phyloP scores from a whole-genome alignment of 2,113 vertebrate species.

The Odontesthes bonariensis region DNA sequence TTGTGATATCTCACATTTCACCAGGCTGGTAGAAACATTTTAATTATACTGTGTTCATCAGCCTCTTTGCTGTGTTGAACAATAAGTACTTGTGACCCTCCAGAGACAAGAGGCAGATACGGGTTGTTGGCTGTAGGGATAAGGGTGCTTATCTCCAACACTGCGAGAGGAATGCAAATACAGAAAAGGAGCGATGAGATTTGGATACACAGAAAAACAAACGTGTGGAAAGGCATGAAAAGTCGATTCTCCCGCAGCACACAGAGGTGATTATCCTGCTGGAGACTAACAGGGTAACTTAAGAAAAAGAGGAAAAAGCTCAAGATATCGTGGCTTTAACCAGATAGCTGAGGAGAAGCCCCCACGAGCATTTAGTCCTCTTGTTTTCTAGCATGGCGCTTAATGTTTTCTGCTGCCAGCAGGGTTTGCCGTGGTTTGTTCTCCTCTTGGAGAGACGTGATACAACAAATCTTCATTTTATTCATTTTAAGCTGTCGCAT shows the following conservation, averaged over 20 bases:
- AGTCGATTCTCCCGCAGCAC: slow-evolving; percentile 48
- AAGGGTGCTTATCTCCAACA: slow-evolving; percentile 66
- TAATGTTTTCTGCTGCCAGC: slow-evolving; percentile 43
- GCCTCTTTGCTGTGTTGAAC: slow-evolving; percentile 66
- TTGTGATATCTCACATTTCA: slow-evolving; percentile 75
- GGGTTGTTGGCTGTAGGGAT: slow-evolving; percentile 62
- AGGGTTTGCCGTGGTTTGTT: slow-evolving; percentile 25
- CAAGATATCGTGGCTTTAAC: slow-evolving; percentile 28
- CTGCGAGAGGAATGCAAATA: slow-evolving; percentile 61
- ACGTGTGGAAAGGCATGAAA: slow-evolving; percentile 32
- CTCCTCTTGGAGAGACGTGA: slow-evolving; percentile 39
- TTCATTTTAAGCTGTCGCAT: slow-evolving; percentile 62
- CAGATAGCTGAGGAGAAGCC: slow-evolving; percentile 33
- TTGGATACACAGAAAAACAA: slow-evolving; percentile 58
- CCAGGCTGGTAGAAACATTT: slow-evolving; percentile 69
- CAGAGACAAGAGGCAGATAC: slow-evolving; percentile 57
- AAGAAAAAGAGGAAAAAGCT: slow-evolving; percentile 49
- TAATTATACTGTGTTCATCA: slow-evolving; percentile 77
- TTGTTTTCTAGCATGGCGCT: slow-evolving; percentile 30
- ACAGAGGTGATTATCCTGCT: slow-evolving; percentile 67
- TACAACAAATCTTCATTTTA: slow-evolving; percentile 68
- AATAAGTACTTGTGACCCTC: slow-evolving; percentile 62
- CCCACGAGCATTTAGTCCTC: slow-evolving; percentile 31
- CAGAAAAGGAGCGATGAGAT: slow-evolving; percentile 55
- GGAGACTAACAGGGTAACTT: slow-evolving; percentile 58